Conservation (phyloP, 1,140 invertebrate genomes). For the Amphibalanus amphitrite region DNA sequence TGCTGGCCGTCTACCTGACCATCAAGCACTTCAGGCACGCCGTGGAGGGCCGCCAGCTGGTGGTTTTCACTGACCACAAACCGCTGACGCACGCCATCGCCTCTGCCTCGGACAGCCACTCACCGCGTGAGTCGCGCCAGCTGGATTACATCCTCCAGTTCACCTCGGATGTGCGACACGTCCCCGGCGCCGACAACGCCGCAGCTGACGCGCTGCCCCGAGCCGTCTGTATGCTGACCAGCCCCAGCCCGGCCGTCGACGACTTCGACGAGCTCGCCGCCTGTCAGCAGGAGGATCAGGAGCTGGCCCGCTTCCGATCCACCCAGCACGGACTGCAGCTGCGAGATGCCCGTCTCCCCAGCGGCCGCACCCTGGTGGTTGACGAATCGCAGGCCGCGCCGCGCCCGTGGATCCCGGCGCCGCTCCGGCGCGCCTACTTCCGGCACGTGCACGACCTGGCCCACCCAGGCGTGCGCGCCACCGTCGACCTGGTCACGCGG, state of each 20-base stretch:
- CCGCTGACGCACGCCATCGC: constrained; percentile 19
- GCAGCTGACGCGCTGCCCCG: constrained; percentile 13
- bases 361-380: neutral
- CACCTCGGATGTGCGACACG: constrained; percentile 3
- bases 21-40: constrained; percentile 21
- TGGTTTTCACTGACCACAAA: constrained; percentile 21
- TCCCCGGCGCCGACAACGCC: constrained; percentile 12
- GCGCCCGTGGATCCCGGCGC: constrained; percentile 9
- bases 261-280: neutral
- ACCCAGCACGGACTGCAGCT: neutral
- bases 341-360: neutral
- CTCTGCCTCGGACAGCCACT: constrained; percentile 11
- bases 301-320: constrained; percentile 1
- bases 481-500: constrained; percentile 9
- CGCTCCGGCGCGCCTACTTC: constrained; percentile 2
- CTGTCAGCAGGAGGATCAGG: constrained; percentile 3
- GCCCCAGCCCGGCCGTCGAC: neutral
- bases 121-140: constrained; percentile 16
- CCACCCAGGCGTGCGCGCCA: neutral
- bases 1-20: constrained; percentile 19
- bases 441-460: neutral
- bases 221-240: neutral
- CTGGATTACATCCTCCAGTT: constrained; percentile 8
- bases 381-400: constrained; percentile 6
- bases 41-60: constrained; percentile 21